Percentiles rank a stretch among this genome's conserved stretches.
phyloP scores from a whole-genome alignment of 2,113 vertebrate genomes.

The Porphyrio hochstetteri region DNA sequence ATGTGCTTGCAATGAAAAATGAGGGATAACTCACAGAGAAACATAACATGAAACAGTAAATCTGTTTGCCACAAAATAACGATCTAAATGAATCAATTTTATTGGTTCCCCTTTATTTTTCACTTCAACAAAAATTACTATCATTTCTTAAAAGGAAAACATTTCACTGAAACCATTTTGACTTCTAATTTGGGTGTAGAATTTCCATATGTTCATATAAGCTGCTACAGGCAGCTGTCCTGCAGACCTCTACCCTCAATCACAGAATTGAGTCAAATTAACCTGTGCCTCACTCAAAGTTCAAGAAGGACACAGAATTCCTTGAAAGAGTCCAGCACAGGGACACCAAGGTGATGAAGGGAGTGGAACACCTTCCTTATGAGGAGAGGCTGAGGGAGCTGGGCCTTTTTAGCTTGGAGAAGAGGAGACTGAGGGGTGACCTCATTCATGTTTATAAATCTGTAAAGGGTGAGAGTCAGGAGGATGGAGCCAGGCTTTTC shows the following conservation, averaged over 20 bases:
- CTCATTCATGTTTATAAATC: too few species aligned
- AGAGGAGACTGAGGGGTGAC: too few species aligned
- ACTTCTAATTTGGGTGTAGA: background rate
- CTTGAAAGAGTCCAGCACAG: too few species aligned
- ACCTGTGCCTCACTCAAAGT: background rate
- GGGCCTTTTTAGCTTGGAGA: too few species aligned
- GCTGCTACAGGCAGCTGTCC: background rate
- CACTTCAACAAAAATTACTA: background rate
- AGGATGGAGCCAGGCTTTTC: too few species aligned
- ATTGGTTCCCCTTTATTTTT: background rate
- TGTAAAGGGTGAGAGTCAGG: too few species aligned
- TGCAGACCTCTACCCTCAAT: background rate
- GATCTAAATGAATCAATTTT: background rate
- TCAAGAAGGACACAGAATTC: too few species aligned
- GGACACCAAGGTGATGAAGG: too few species aligned
- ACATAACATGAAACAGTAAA: background rate
- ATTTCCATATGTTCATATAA: background rate
- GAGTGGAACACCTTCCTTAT: too few species aligned
- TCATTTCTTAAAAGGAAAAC: background rate
- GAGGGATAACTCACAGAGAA: background rate
- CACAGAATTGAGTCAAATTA: background rate
- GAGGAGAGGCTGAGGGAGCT: too few species aligned
- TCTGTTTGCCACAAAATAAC: background rate
- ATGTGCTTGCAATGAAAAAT: background rate
- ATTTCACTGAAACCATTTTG: background rate